Evolutionary conservation across 2,113 vertebrate genomes (phyloP), one percentile per base, ranked within the genome.

Genomic region (Trogon melanurus): DNA sequence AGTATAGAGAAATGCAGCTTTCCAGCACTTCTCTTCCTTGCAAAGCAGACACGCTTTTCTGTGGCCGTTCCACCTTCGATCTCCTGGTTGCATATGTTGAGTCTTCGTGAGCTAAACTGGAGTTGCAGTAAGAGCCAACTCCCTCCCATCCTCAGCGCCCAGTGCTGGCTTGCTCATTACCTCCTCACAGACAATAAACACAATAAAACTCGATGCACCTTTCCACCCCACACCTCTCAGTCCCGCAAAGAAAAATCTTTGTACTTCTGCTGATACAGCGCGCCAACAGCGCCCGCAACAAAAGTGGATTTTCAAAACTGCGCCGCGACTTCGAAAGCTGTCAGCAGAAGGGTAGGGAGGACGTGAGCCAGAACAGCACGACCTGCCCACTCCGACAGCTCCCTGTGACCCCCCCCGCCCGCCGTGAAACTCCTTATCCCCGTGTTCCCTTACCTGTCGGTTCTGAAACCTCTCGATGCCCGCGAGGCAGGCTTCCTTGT

Each of bases 381-480:
- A 66, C 22, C 19, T 67, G 20, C 44, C 70, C 53, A n/a, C 44
- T 48, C 9, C 30, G 38, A 41, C 38, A 41, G 38, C 38, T 41
- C 41, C 41, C 41, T 41, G 41, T 13, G 41, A 41, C 41, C 41
- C 41, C 41, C 41, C 54, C 30, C 61, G 48, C 34, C 48, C 10
- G 4, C 30, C 23, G 26, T 25, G 81, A 36, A 76, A 36, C n/a
- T 69, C 45, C n/a, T 65, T 60, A 64, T 76, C 41, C 44, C 6
- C 4, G 26, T 0, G 0, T 29, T 32, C 36, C 48, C 13, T 38
- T 91, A 99, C 99, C 99, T 99, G 98, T 95, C 98, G 98, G 97
- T 99, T 98, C 69, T 98, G 98, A 90, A 98, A 99, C 12, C 88
- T 95, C 88, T 98, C 97, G 0, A 87, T 47, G 2, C 99, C 98